These are phyloP conservation scores for Habropoda laboriosa DNA, from an alignment of 1,140 invertebrate species.

Conservation along the genomic window DNA sequence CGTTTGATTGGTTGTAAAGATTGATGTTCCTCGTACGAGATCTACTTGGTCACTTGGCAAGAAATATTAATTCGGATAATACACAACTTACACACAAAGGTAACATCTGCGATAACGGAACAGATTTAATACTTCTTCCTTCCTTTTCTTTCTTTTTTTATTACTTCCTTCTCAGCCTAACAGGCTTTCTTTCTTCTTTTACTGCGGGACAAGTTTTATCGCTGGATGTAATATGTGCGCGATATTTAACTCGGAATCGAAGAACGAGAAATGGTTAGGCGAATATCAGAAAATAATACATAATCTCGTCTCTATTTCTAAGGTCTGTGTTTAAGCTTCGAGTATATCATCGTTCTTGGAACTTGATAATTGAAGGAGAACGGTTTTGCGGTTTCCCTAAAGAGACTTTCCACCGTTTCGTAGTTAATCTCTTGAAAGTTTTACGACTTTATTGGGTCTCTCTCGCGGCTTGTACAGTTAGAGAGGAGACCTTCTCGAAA, in stretches of 20 bases:
- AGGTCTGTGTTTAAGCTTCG: conserved; percentile 16
- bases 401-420: conserved; percentile 7
- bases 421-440: conserved; percentile 40
- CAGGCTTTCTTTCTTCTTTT: background rate
- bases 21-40: conserved; percentile 46
- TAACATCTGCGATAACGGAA: conserved; percentile 16
- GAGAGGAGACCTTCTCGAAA: conserved; percentile 55
- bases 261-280: too few species aligned
- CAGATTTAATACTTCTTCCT: conserved; percentile 36
- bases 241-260: too few species aligned
- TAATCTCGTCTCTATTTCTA: too few species aligned
- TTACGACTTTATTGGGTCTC: too few species aligned
- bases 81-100: conserved; percentile 12
- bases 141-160: conserved; percentile 19
- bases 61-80: conserved; percentile 49
- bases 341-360: conserved; percentile 15
- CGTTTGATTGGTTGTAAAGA: conserved; percentile 56
- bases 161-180: background rate
- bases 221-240: too few species aligned
- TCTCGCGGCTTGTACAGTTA: conserved; percentile 7
- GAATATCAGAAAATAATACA: too few species aligned
- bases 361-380: conserved; percentile 39
- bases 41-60: conserved; percentile 5
- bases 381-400: conserved; percentile 31
- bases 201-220: too few species aligned